Conservation (phyloP, 2,113 vertebrate species). For the Coturnix japonica region DNA sequence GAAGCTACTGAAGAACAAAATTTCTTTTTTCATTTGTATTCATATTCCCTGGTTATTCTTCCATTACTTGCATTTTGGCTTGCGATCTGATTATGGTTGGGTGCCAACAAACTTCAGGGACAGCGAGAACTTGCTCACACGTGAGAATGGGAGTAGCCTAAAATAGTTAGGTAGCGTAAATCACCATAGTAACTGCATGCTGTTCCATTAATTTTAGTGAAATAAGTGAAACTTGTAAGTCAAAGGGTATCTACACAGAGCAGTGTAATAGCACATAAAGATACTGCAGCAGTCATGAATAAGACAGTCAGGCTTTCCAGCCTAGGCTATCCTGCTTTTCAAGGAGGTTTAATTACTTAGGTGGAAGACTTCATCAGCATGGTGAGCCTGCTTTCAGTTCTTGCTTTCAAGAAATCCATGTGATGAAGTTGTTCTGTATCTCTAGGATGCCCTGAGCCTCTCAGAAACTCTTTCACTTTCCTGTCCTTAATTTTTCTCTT, state of each 20-base stretch:
- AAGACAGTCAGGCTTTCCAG: neutral
- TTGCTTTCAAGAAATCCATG: too few species aligned
- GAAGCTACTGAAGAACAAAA: neutral
- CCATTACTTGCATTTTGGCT: neutral
- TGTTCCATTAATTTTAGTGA: conserved; percentile 32
- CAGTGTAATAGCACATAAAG: neutral
- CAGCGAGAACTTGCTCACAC: neutral
- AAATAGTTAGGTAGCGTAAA: neutral
- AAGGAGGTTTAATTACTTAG: neutral
- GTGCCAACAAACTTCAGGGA: conserved; percentile 13
- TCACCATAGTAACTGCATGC: conserved; percentile 47
- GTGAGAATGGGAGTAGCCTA: neutral
- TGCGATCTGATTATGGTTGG: neutral
- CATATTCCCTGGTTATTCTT: neutral
- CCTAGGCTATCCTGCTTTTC: neutral
- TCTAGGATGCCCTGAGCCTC: neutral
- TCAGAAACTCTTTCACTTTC: neutral
- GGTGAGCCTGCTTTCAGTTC: neutral
- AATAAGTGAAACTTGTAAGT: conserved; percentile 37
- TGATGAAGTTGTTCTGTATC: too few species aligned
- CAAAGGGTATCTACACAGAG: neutral
- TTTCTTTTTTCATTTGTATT: neutral
- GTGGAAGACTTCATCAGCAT: neutral
- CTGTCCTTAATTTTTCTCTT: neutral
- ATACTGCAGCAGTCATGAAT: neutral